phyloP scores from a whole-genome alignment of 2,888 invertebrate species.

The Lypha dubia region DNA sequence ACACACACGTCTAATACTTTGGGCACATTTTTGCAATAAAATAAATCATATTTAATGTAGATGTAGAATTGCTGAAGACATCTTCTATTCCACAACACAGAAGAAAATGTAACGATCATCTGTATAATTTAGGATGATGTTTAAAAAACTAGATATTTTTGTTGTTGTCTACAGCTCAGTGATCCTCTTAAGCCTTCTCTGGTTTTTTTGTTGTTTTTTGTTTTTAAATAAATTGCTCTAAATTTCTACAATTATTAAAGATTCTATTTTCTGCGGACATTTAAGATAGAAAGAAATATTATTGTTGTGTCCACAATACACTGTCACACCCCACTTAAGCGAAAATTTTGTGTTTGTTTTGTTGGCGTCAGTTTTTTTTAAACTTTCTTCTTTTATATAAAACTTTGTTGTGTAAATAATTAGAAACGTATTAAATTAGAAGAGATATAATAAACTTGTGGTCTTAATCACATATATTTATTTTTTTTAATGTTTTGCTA shows the following conservation, averaged over 20 bases:
- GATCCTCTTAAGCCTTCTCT: constrained; percentile 49
- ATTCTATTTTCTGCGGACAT: not conserved
- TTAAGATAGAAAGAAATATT: constrained; percentile 8
- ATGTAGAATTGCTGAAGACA: constrained; percentile 35
- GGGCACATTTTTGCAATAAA: constrained; percentile 51
- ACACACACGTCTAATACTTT: constrained; percentile 12
- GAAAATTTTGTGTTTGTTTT: constrained; percentile 34
- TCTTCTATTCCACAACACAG: not conserved
- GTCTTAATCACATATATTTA: constrained; percentile 6
- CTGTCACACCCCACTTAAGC: constrained; percentile 67
- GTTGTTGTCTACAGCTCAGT: constrained; percentile 8
- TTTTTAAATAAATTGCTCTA: constrained; percentile 24
- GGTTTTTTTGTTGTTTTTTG: too few relatives aligned
- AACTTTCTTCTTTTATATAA: constrained; percentile 13
- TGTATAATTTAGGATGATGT: constrained; percentile 59
- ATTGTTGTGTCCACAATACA: constrained; percentile 38
- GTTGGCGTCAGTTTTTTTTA: constrained; percentile 49
- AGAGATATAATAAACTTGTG: constrained; percentile 21
- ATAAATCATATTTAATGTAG: constrained; percentile 64
- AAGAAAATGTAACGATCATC: constrained; percentile 31
- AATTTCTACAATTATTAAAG: not conserved
- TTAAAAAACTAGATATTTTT: constrained; percentile 26
- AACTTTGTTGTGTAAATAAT: constrained; percentile 12
- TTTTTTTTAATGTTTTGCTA: not conserved
- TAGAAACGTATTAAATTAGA: constrained; percentile 33